phyloP scores from a whole-genome alignment of 2,888 invertebrate genomes.

The Epiperipatus broadwayi region DNA sequence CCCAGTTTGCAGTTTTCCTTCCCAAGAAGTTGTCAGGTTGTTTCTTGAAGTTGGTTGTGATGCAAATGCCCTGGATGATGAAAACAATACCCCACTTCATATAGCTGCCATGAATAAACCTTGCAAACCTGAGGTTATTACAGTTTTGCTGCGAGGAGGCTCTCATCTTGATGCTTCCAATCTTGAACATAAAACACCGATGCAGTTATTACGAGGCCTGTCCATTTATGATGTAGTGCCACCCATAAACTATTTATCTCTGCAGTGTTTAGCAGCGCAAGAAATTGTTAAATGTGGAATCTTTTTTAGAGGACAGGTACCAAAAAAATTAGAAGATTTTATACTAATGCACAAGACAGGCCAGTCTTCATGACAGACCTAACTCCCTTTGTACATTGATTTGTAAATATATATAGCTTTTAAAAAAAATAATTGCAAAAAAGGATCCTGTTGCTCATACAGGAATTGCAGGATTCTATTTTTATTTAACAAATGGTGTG shows the following conservation, averaged over 20 bases:
- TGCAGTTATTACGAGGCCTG: slow-evolving; percentile 42
- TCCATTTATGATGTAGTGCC: slow-evolving; percentile 46
- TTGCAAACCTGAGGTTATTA: slow-evolving; percentile 48
- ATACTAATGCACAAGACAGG: slow-evolving; percentile 23
- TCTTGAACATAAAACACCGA: slow-evolving; percentile 52
- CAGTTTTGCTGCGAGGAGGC: slow-evolving; percentile 52
- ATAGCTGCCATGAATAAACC: slow-evolving; percentile 52
- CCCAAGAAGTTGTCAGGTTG: slow-evolving; percentile 46
- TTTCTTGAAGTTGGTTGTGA: slow-evolving; percentile 62
- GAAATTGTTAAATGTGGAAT: slow-evolving; percentile 37
- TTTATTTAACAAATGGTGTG: too few species aligned
- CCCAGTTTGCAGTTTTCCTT: slow-evolving; percentile 50
- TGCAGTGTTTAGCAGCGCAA: slow-evolving; percentile 68
- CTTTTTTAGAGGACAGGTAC: slow-evolving; percentile 22
- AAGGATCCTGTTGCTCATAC: too few species aligned
- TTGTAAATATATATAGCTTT: too few species aligned
- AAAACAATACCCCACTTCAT: slow-evolving; percentile 72
- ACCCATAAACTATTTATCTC: slow-evolving; percentile 52
- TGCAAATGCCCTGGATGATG: slow-evolving; percentile 54
- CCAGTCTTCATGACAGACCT: too few species aligned
- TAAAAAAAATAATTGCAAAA: too few species aligned
- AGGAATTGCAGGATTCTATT: too few species aligned
- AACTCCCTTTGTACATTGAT: too few species aligned
- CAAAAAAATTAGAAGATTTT: slow-evolving; percentile 22
- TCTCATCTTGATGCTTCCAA: slow-evolving; percentile 68